Conservation (phyloP, 2,797 vertebrate species). For the Leptatherina wallacei region DNA sequence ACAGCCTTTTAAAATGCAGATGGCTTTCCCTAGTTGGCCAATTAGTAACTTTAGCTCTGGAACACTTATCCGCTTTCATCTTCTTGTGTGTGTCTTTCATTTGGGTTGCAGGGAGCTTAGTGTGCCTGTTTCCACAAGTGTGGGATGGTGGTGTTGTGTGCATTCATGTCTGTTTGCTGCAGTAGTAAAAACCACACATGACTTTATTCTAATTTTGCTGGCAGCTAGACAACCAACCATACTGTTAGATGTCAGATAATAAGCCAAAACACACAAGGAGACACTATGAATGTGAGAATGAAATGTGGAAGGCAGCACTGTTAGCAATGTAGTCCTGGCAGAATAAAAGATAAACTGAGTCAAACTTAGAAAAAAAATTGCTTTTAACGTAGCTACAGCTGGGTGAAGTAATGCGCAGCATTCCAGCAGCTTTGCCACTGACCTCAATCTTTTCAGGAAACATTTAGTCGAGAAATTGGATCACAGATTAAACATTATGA, state of each 20-base stretch:
- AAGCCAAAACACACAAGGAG: slow-evolving; percentile 49
- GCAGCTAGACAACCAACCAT: slow-evolving; percentile 34
- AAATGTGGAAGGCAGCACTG: slow-evolving; percentile 44
- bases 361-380: slow-evolving; percentile 43
- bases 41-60: slow-evolving; percentile 81
- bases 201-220: slow-evolving; percentile 45
- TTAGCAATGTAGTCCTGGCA: slow-evolving; percentile 27
- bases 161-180: slow-evolving; percentile 37
- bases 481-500: slow-evolving; percentile 72
- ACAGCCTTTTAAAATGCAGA: slow-evolving; percentile 76
- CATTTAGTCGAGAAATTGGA: slow-evolving; percentile 61
- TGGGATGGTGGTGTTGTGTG: slow-evolving; percentile 39
- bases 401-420: slow-evolving; percentile 63
- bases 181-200: slow-evolving; percentile 38
- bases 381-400: slow-evolving; percentile 53
- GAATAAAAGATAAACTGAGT: slow-evolving; percentile 49
- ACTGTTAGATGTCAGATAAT: slow-evolving; percentile 54
- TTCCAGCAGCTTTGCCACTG: slow-evolving; percentile 69
- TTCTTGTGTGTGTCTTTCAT: slow-evolving; percentile 71
- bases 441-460: slow-evolving; percentile 79
- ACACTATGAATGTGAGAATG: slow-evolving; percentile 30
- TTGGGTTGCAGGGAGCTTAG: slow-evolving; percentile 52
- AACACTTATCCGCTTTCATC: slow-evolving; percentile 80
- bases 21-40: slow-evolving; percentile 83
- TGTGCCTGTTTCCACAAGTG: slow-evolving; percentile 51